Percentiles rank a stretch among this genome's conserved stretches.
Evolutionary conservation across 2,888 invertebrate species (phyloP).

Genomic region (Griposia aprilina): DNA sequence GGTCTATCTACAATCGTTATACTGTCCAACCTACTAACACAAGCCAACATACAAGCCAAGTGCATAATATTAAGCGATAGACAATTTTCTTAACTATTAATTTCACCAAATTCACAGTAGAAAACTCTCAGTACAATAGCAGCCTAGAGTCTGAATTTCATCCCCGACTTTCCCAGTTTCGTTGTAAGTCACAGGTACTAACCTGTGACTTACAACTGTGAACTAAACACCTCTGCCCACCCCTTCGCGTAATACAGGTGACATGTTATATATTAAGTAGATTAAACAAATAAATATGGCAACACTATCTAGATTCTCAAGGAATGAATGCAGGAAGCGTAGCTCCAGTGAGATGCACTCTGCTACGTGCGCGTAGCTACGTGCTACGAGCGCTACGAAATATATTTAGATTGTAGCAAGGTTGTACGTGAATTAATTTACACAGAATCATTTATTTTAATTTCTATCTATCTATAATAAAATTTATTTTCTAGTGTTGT

Average conservation of each 20-base stretch:
- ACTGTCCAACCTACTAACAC: no score
- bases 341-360: conserved; percentile 3
- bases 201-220: neutral
- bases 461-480: neutral
- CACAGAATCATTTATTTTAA: neutral
- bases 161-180: no score
- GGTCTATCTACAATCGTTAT: no score
- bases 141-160: neutral
- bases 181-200: no score
- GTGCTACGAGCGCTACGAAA: conserved; percentile 49
- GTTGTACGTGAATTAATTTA: conserved; percentile 37
- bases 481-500: neutral
- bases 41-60: no score
- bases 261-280: neutral
- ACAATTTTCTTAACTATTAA: no score
- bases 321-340: conserved; percentile 17
- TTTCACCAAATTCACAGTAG: no score
- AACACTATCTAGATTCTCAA: conserved; percentile 6
- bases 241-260: neutral
- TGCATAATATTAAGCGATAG: no score
- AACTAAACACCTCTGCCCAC: neutral
- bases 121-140: no score
- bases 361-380: conserved; percentile 44
- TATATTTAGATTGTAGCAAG: conserved; percentile 34
- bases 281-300: neutral